Evolutionary conservation across 2,113 vertebrate genomes (phyloP), one percentile per base, ranked within the genome.

Genomic region (Coturnix japonica): DNA sequence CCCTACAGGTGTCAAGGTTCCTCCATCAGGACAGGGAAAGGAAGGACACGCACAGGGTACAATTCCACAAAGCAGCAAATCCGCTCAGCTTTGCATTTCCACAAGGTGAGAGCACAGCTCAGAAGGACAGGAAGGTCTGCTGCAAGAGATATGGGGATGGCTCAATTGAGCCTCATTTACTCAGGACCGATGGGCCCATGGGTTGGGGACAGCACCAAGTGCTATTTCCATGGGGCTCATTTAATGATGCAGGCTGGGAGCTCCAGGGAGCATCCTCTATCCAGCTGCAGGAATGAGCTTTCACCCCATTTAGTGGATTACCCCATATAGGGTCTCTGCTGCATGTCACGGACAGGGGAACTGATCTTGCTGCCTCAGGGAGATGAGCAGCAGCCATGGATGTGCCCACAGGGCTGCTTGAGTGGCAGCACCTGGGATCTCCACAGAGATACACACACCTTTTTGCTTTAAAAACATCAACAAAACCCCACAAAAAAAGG

Each of bases 81-180:
- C 47, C 54, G 28, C 5, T 44, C 14, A 67, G 87, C 94, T 84
- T 49, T 61, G 89, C 66, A 14, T 25, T 76, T 70, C 63, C 44
- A 16, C 19, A 84, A 70, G 71, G 1, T 11, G 9, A 0, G n/a
- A 90, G 4, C 25, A 2, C 16, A 21, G 65, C 65, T 90, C 84
- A 0, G 1, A 0, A 26, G 26, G 26, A 19, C 0, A 5, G 67
- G 60, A 28, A 64, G 74, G 35, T 44, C 54, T 76, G 31, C 3
- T 0, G 74, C 49, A 49, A 84, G 91, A 43, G 2, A 74, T 77
- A 30, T 53, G 57, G 0, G 17, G 88, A 72, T 39, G 31, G 54
- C 65, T 37, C 41, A 4, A 11, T 26, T 67, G 4, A 6, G 37
- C 37, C 37, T 25, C 28, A 5, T 67, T 12, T 19, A 21, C 76